Base-by-base conservation (phyloP, 2,113 vertebrate species). In the Furnarius figulus region DNA sequence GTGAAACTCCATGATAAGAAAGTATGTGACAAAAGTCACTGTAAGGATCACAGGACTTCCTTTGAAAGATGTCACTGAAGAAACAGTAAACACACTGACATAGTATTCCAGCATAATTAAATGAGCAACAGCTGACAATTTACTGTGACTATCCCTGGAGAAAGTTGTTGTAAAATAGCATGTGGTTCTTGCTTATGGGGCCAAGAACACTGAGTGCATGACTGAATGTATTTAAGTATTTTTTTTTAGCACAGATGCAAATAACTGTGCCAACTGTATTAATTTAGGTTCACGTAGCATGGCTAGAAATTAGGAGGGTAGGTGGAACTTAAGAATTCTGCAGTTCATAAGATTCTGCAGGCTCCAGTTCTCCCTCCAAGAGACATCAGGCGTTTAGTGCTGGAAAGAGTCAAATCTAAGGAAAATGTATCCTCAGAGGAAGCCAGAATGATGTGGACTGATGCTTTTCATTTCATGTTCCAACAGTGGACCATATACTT, bases 191-290 rank as follows among this genome's bases (percentile, higher is more conserved):
- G 28, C 3, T 39, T 65, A 25, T 9, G 25, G 23, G 13, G n/a
- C 24, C 55, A 73, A 72, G 68, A 10, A 39, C 10, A 37, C 1
- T 67, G 53, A 73, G 40, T 44, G 14, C 8, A 33, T 31, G 49
- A 47, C 31, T 30, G 61, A 42, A 42, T 20, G 3, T 22, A 40
- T 7, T 1, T 2, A 37, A 35, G 22, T 4, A 2, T 5, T 44
- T 71, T 84, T 65, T 72, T 39, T 44, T 49, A 17, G 24, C 22
- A 55, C 17, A 61, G 74, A 72, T 30, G 30, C 22, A 87, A 87
- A 55, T 14, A 66, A 59, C 30, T 56, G 4, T 70, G 50, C 3
- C 25, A 17, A n/a, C 20, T 73, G 59, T 15, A 50, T 77, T 84
- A 49, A 46, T 55, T 68, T 47, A 68, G 10, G 28, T 84, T 89